Evolutionary conservation across 2,113 vertebrate genomes (phyloP), one percentile per base, ranked within the genome.

Genomic region (Notarius quadriscutis): DNA sequence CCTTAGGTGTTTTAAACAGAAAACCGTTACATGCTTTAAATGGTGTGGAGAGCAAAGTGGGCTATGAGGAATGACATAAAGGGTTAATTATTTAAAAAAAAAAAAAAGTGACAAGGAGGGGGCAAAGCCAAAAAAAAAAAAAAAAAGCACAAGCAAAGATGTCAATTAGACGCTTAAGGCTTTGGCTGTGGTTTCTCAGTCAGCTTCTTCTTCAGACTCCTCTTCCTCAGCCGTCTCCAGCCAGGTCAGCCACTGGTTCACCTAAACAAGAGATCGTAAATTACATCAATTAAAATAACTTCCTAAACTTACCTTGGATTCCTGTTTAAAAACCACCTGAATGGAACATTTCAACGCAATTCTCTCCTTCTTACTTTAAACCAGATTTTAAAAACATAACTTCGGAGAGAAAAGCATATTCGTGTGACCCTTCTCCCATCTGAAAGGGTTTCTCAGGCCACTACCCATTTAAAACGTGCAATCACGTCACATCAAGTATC

Each of bases 201-300:
- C 98, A 94, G 97, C 97, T 96, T 99, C 97, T 92, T 96, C 93
- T 91, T 97, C 96, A 88, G 96, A 97, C 95, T 97, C 96, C 93
- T 97, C 97, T 91, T 97, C 97, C 93, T 97, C 97, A 90, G 95
- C 96, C 10, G 96, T 97, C 95, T 96, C 96, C 95, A 97, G 93
- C 96, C 96, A 97, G 93, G 96, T 97, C 88, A 97, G 94, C 96
- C 96, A 97, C 48, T 97, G 96, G 94, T 97, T 97, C 88, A 97
- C 96, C 97, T 97, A 87, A 34, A 86, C 53, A 27, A 60, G 50
- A 34, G 57, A n/a, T 1, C 25, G 7, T 8, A n/a, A 25, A 53
- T 14, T 0, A 51, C 41, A 14, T 53, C 18, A 75, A 0, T 41
- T 41, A 41, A 41, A 41, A 41, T 41, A 25, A 8, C 34, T 7